A percentile compares a stretch with the other conserved stretches of the same genome.
Conservation (phyloP, 2,113 vertebrate species). For the Amblyornis subalaris region DNA sequence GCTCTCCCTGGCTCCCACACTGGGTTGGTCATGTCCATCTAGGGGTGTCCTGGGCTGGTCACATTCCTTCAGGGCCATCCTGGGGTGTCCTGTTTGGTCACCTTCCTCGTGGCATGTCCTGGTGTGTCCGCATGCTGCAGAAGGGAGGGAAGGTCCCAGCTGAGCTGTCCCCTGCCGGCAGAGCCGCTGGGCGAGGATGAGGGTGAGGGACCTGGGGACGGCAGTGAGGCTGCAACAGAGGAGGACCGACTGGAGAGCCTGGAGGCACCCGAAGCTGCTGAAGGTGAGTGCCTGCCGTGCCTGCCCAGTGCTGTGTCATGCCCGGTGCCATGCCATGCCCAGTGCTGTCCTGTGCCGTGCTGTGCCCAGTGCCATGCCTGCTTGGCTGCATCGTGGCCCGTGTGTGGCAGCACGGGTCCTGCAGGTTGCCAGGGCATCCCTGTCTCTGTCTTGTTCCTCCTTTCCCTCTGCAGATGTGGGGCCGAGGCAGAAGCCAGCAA, state of each 20-base stretch:
- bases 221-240: neutral
- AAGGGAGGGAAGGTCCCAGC: neutral
- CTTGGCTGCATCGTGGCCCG: accelerated
- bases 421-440: accelerated
- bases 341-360: too few relatives aligned
- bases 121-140: neutral
- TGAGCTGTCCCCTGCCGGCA: neutral
- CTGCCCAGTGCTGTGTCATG: accelerated
- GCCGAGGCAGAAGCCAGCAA: neutral
- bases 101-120: neutral
- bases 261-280: neutral
- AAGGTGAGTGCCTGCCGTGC: neutral
- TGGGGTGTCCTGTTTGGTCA: neutral
- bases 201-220: neutral
- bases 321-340: accelerated
- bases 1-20: neutral
- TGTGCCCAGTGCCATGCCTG: accelerated
- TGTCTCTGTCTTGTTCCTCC: neutral
- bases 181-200: constrained; percentile 54
- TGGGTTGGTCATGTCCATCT: neutral
- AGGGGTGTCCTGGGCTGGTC: neutral
- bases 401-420: accelerated
- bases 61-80: neutral
- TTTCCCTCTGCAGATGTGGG: constrained; percentile 28
- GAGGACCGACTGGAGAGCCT: constrained; percentile 56